Percentiles rank a stretch among this genome's conserved stretches.
Conservation (phyloP, 2,888 invertebrate genomes). For the Nasonia oneida region DNA sequence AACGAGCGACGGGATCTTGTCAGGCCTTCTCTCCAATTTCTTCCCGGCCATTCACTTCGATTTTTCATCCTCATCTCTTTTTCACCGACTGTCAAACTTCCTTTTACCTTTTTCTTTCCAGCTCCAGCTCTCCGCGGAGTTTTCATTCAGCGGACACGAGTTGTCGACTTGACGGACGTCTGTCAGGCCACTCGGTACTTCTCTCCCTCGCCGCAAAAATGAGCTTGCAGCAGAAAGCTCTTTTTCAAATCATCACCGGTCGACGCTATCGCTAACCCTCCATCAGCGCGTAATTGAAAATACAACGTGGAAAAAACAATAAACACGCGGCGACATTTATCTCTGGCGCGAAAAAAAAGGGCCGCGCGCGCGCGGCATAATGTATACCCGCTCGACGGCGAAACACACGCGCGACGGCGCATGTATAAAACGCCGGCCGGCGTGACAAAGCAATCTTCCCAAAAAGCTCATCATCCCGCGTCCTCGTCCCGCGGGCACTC, state of each 20-base stretch:
- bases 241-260: too few species aligned
- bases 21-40: conserved; percentile 60
- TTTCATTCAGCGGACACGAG: conserved; percentile 42
- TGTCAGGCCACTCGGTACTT: conserved; percentile 62
- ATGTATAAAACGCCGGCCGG: conserved; percentile 29
- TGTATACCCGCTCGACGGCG: conserved; percentile 27
- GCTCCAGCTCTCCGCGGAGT: neutral
- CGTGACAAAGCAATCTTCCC: conserved; percentile 58
- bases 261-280: neutral
- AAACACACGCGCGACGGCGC: conserved; percentile 2
- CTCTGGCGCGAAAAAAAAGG: neutral
- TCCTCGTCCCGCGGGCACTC: conserved; percentile 33
- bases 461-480: conserved; percentile 58
- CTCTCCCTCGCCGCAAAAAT: neutral
- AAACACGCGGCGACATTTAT: conserved; percentile 4
- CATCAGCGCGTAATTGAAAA: conserved; percentile 20
- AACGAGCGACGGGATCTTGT: conserved; percentile 63
- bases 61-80: conserved; percentile 56
- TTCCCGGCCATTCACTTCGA: conserved; percentile 59
- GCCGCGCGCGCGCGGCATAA: conserved; percentile 20
- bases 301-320: conserved; percentile 16
- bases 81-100: conserved; percentile 52
- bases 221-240: conserved; percentile 28
- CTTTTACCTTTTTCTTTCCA: conserved; percentile 37
- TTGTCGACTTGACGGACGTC: conserved; percentile 62